Conservation (phyloP, 2,113 vertebrate genomes). For the Oceanites oceanicus region DNA sequence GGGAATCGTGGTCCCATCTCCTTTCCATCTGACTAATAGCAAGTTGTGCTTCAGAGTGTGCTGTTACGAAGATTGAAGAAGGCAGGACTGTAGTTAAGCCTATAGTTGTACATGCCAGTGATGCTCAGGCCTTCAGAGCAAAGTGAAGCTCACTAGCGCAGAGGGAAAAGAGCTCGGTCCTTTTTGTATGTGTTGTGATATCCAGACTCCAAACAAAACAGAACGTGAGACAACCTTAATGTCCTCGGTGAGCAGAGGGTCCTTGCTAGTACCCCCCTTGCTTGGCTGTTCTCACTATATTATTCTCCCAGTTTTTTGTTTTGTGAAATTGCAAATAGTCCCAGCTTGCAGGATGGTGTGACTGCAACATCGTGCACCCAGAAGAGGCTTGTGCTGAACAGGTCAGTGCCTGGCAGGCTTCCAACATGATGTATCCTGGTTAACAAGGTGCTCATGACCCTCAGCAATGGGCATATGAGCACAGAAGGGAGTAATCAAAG, state of each 20-base stretch:
- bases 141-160: not conserved
- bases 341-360: not conserved
- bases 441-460: not conserved
- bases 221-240: not conserved
- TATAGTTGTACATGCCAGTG: not conserved
- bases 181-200: not conserved
- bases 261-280: not conserved
- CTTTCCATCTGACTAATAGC: not conserved
- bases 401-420: not conserved
- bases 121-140: not conserved
- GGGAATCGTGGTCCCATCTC: not conserved
- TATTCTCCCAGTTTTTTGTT: not conserved
- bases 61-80: not conserved
- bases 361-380: accelerated
- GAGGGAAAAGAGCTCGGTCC: not conserved
- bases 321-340: not conserved
- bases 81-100: not conserved
- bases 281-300: not conserved
- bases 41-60: not conserved
- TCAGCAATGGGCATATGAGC: not conserved
- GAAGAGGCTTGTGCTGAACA: not conserved
- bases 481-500: not conserved
- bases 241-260: not conserved
- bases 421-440: not conserved
- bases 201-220: not conserved